Evolutionary conservation across 2,888 invertebrate genomes (phyloP).

Genomic region (Hermaeophaga mercurialis): DNA sequence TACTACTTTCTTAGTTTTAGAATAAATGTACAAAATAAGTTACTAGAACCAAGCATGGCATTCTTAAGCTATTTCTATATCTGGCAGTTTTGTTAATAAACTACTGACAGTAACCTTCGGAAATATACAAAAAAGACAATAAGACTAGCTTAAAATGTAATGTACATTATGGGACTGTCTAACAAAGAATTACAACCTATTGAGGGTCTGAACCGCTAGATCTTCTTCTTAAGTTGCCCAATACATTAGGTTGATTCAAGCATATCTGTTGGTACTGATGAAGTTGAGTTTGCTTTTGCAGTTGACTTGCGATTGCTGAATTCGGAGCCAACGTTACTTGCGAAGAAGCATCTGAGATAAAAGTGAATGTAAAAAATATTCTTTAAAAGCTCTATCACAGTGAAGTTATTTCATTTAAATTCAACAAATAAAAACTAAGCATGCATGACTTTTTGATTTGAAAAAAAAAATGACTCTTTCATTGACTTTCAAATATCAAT

Average conservation of each 20-base stretch:
- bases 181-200: conserved; percentile 44
- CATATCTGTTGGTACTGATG: conserved; percentile 55
- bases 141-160: conserved; percentile 41
- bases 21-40: too few relatives aligned
- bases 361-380: conserved; percentile 24
- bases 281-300: conserved; percentile 53
- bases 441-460: conserved; percentile 39
- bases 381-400: conserved; percentile 38
- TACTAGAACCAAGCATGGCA: too few relatives aligned
- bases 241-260: conserved; percentile 49
- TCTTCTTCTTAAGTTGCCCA: conserved; percentile 52
- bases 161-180: conserved; percentile 32
- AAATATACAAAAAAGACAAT: conserved; percentile 29
- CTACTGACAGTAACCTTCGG: conserved; percentile 22
- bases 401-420: conserved; percentile 28
- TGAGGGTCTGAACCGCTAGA: conserved; percentile 54
- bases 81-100: conserved; percentile 28
- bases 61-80: neutral
- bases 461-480: conserved; percentile 23
- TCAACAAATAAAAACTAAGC: conserved; percentile 28
- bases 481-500: conserved; percentile 40
- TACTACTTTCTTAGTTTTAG: too few relatives aligned
- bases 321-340: conserved; percentile 48
- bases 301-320: conserved; percentile 47
- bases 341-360: conserved; percentile 48